Evolutionary conservation across 2,797 vertebrate genomes (phyloP), one percentile per base, ranked within the genome.

Genomic region (Emys orbicularis): DNA sequence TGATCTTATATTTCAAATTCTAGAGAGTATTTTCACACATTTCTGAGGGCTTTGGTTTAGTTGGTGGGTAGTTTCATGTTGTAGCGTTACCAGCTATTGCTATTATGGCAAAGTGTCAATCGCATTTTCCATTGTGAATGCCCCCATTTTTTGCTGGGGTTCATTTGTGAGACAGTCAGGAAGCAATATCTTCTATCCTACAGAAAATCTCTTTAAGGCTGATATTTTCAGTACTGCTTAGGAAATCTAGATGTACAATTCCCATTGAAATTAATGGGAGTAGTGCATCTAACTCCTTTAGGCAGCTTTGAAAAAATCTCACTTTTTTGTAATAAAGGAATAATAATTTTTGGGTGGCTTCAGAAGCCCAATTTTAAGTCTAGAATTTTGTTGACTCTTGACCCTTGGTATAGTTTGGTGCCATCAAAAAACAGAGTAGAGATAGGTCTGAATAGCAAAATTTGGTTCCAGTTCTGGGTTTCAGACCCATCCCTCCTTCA

Each of bases 1-100:
- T 93, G 83, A 87, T 89, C 91, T 93, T 93, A 87, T 94, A 93
- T 94, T 90, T 92, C 91, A 56, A 89, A 88, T 96, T 96, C 95
- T 94, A 79, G 86, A 92, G 90, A 79, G 87, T 57, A 87, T 96
- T 96, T 95, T 96, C 90, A 96, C 89, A 95, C 94, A 88, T 94
- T 57, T 27, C 77, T 90, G 79, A 93, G 81, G 5, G 31, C 88
- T 96, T 86, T 89, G 77, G 90, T 92, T 91, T 92, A 81, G 81
- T 87, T 94, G 95, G 94, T 94, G 96, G 77, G 96, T 92, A 90
- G 25, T 87, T 84, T 95, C 92, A 82, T 90, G 94, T 80, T 91
- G 86, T 65, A 90, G 93, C n/a, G 34, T 87, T 90, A 52, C 57
- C 8, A 4, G 72, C 89, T 93, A 49, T 41, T 82, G 93, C 94